Evolutionary conservation across 1,140 invertebrate species (phyloP), one percentile per base, ranked within the genome.

Genomic region (Planococcus citri): DNA sequence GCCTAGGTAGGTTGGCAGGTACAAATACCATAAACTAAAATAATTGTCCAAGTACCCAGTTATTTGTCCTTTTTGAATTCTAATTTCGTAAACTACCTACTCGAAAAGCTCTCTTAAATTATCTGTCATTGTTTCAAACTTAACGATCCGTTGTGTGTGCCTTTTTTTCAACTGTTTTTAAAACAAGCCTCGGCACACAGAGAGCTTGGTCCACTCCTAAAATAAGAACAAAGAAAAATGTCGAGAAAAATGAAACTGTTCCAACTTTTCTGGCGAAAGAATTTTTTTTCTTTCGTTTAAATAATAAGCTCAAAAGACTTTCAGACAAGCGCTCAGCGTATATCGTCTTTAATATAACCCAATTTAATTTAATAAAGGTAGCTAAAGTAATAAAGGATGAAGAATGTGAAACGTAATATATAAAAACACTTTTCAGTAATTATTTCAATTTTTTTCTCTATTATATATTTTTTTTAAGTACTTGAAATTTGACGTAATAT

Each of bases 351-450:
- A 51, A 51, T 51, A 51, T 51, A 51, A 20, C 41, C 6, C 41
- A 51, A 51, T 51, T 51, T 51, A 51, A 51, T 51, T 51, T 51
- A 51, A 51, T 51, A 51, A 51, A 51, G 41, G 41, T 51, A 51
- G 17, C 17, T 14, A 51, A 51, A 17, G 17, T 51, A n/a, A 51
- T 51, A 51, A 6, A 51, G 41, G 17, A n/a, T 51, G 41, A 51
- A 51, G 3, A 51, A 51, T 51, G n/a, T 51, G 41, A 51, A 51
- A 51, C 17, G 41, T 9, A 51, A 51, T 51, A 51, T 9, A 51
- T 51, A 51, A 51, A 51, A 51, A 9, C 17, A 51, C 41, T 51
- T 6, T 51, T 51, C 17, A 17, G 41, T 51, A 51, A 51, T 51
- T 51, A 51, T 51, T 20, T 4, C 41, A 17, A 51, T 4, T 51